Base-by-base conservation (phyloP, 2,113 vertebrate genomes). In the Xiphias gladius region DNA sequence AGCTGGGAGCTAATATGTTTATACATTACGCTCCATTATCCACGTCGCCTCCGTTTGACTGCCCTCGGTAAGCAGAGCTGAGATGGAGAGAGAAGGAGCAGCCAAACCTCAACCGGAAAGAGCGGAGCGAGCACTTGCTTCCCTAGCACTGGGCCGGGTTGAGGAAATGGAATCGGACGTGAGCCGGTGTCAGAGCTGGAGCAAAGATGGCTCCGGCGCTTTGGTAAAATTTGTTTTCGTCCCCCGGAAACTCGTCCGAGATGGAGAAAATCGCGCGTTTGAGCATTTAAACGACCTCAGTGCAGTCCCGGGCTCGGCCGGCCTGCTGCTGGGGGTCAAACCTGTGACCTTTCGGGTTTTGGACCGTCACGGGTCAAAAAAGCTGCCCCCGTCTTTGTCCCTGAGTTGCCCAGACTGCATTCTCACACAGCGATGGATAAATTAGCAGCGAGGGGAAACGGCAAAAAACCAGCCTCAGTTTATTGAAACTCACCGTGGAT, bases 1-100 rank as follows among this genome's bases (percentile, higher is more conserved):
- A 91, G 86, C 92, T 89, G 90, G 76, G 82, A 86, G 87, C 82
- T 89, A 84, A 89, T 82, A 82, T 87, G 90, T 89, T 92, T 86
- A 86, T 79, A 87, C 86, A 90, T 87, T 67, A 70, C 86, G 88
- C 86, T 90, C 86, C 88, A 83, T 88, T 88, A 87, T 89, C 86
- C 87, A 86, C 76, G 84, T 86, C 89, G 73, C 85, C 84, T 87
- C 84, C 72, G 71, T 82, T 84, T 70, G 41, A 59, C 89, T 81
- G 85, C 79, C 73, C 83, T 71, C 90, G 54, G 79, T 88, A 85
- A 90, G 76, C 86, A 82, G 82, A 62, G 87, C 81, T 4, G 78
- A 50, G 79, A 0, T 1, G 74, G 37, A 28, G 84, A 72, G 62
- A 68, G 65, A 26, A n/a, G 59, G 22, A 65, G 48, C 46, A 57